Percentiles rank a stretch among this genome's conserved stretches.
Evolutionary conservation across 1,140 invertebrate genomes (phyloP).

Genomic region (Amyelois transitella): DNA sequence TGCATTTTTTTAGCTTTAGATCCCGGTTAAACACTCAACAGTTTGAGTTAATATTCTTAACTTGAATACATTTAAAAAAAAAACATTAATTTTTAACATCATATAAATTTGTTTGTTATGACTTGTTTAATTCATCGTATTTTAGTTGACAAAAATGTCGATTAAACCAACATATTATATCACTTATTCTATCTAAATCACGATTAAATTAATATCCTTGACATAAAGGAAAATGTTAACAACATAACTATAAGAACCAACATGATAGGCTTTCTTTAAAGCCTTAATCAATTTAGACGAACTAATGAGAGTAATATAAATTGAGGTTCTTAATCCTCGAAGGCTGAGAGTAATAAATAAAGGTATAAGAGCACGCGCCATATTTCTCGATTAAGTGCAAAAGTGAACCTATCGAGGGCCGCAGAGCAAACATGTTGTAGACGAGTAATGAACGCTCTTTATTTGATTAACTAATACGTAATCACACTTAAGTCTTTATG

Average conservation of each 20-base stretch:
- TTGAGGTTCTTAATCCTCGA: conserved; percentile 59
- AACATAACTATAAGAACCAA: not conserved
- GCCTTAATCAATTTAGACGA: conserved; percentile 52
- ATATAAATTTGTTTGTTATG: no score
- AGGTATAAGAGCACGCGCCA: conserved; percentile 61
- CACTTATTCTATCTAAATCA: no score
- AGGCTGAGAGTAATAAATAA: conserved; percentile 59
- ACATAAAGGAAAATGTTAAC: not conserved
- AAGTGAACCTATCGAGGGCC: conserved; percentile 37
- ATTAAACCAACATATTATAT: no score
- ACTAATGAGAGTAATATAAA: conserved; percentile 66
- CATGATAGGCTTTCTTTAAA: conserved; percentile 12
- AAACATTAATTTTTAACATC: no score
- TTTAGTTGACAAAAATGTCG: no score
- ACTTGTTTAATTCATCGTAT: no score
- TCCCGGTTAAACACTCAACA: conserved; percentile 1
- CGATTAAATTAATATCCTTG: not conserved
- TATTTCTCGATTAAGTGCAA: conserved; percentile 73
- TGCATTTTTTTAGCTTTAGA: conserved; percentile 6
- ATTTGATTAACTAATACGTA: not conserved
- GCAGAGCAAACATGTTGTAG: not conserved
- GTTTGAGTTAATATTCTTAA: not conserved
- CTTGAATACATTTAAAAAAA: no score
- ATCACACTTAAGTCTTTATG: not conserved
- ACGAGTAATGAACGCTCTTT: not conserved